These are phyloP conservation scores for Danio albolineatus DNA, from an alignment of 2,797 vertebrate species.

Conservation along the genomic window DNA sequence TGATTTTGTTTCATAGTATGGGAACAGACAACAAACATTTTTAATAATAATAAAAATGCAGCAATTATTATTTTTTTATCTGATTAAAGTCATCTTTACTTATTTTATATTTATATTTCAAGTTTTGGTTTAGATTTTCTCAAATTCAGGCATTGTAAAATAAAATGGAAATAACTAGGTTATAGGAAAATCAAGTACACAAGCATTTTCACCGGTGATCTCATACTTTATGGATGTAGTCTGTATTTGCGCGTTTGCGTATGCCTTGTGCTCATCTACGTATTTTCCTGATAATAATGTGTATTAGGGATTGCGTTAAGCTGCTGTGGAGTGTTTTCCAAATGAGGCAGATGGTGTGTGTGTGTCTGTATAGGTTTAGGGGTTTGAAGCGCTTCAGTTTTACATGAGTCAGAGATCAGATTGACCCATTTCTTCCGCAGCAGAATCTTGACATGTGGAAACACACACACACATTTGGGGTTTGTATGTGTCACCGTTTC, in stretches of 20 bases:
- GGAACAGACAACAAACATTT: not conserved
- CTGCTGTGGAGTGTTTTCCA: constrained; percentile 46
- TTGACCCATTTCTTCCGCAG: constrained; percentile 50
- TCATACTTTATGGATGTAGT: constrained; percentile 2
- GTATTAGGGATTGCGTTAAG: constrained; percentile 45
- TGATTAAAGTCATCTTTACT: too few species aligned
- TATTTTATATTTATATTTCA: too few species aligned
- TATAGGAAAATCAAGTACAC: not conserved
- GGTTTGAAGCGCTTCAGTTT: constrained; percentile 39
- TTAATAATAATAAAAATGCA: not conserved
- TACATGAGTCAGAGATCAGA: constrained; percentile 53
- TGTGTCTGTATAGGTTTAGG: constrained; percentile 21
- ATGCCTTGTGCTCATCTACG: constrained; percentile 3
- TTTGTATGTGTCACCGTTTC: constrained; percentile 26
- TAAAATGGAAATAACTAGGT: too few species aligned
- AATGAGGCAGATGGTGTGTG: constrained; percentile 46
- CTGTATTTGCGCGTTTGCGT: not conserved
- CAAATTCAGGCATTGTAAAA: too few species aligned
- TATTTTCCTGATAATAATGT: constrained; percentile 41
- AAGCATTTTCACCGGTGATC: not conserved
- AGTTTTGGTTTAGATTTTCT: too few species aligned
- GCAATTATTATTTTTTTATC: too few species aligned
- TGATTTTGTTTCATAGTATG: too few species aligned
- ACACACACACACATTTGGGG: constrained; percentile 27
- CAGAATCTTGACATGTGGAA: constrained; percentile 17